These are phyloP conservation scores for Eurystomus glaucurus DNA, from an alignment of 2,797 vertebrate species.

Conservation along the genomic window DNA sequence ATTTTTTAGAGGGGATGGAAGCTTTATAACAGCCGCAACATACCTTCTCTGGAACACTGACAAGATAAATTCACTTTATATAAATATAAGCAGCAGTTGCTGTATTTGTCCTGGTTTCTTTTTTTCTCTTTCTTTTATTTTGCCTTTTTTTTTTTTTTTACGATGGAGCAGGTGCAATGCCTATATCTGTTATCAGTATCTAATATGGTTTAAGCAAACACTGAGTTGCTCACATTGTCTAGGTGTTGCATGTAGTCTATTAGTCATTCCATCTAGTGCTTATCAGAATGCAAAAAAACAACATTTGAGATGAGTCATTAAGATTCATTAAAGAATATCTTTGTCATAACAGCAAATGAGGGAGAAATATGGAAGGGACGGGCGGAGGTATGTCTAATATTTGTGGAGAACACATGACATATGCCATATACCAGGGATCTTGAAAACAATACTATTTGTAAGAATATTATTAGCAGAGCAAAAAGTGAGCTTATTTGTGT, in stretches of 20 bases:
- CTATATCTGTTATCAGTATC: conserved; percentile 38
- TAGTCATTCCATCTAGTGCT: conserved; percentile 69
- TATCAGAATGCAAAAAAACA: conserved; percentile 75
- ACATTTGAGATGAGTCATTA: conserved; percentile 72
- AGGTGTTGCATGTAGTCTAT: conserved; percentile 68
- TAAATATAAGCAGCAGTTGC: conserved; percentile 10
- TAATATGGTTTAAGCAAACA: conserved; percentile 65
- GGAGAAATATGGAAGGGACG: conserved; percentile 19
- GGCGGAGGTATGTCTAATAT: neutral
- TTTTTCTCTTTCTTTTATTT: neutral
- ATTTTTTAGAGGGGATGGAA: conserved; percentile 35
- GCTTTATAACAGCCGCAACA: conserved; percentile 24
- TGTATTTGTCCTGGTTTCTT: neutral
- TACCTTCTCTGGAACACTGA: neutral
- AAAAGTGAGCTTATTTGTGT: neutral
- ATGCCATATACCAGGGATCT: neutral
- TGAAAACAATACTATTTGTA: neutral
- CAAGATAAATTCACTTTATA: conserved; percentile 8
- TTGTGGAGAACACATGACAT: conserved; percentile 6
- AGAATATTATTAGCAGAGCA: neutral
- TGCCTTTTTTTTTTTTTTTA: neutral
- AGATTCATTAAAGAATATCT: conserved; percentile 52
- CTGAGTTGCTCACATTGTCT: conserved; percentile 20
- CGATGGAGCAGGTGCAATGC: conserved; percentile 55
- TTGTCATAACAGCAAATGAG: conserved; percentile 44